A percentile compares a stretch with the other conserved stretches of the same genome.
Evolutionary conservation across 2,113 vertebrate species (phyloP).

Genomic region (Spilogale gracilis): DNA sequence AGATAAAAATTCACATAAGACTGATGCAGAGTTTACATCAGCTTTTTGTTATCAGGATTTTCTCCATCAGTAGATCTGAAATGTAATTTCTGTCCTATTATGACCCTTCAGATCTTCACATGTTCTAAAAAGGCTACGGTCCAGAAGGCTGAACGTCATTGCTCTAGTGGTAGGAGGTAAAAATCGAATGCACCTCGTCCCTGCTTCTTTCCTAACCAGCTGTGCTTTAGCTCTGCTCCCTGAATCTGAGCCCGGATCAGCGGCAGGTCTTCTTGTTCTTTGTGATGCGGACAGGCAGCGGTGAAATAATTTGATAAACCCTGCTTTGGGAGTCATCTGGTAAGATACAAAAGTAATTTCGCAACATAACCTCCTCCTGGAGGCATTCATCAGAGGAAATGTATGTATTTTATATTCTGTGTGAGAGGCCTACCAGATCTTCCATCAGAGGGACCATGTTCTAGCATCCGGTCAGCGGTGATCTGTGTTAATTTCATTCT

Average conservation of each 20-base stretch:
- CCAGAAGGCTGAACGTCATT: background rate
- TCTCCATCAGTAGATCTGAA: background rate
- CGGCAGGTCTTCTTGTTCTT: background rate
- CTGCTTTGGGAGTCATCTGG: background rate
- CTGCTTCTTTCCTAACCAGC: background rate
- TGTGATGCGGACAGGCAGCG: background rate
- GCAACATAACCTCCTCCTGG: background rate
- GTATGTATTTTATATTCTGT: background rate
- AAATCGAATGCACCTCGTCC: fast-evolving
- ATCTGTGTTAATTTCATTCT: background rate
- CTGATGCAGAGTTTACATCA: background rate
- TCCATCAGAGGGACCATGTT: background rate
- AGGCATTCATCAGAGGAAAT: background rate
- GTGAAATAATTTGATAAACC: background rate
- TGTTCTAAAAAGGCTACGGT: background rate
- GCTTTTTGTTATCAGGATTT: background rate
- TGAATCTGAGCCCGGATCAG: background rate
- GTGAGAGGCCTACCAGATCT: background rate
- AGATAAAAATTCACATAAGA: background rate
- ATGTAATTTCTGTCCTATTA: background rate
- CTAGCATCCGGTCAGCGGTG: background rate
- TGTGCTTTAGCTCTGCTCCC: background rate
- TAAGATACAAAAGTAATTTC: background rate
- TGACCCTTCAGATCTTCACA: background rate
- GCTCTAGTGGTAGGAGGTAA: background rate